A percentile compares a stretch with the other conserved stretches of the same genome.
Evolutionary conservation across 2,797 vertebrate genomes (phyloP).

Genomic region (Danionella dracula): DNA sequence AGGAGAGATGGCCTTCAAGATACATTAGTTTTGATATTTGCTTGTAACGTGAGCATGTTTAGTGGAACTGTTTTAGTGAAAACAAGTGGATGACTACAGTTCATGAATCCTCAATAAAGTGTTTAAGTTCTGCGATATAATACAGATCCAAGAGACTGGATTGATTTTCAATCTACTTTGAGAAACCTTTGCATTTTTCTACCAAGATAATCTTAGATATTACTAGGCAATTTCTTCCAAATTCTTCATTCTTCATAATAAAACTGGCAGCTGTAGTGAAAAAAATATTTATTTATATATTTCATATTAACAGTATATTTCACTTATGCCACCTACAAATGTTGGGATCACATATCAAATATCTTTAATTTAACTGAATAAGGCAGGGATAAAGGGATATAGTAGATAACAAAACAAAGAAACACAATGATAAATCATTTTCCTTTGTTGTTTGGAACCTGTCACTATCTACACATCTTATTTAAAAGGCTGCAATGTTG

Average conservation of each 20-base stretch:
- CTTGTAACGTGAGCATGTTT: not conserved
- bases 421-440: no score
- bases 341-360: no score
- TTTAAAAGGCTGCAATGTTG: not conserved
- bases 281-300: no score
- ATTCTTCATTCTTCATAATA: no score
- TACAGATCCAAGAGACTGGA: not conserved
- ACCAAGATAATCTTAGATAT: not conserved
- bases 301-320: no score
- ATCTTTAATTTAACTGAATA: no score
- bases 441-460: not conserved
- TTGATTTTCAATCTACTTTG: conserved; percentile 2
- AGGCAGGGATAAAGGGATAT: no score
- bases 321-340: no score
- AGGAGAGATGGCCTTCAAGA: not conserved
- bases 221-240: no score
- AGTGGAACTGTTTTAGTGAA: conserved; percentile 2
- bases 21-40: not conserved
- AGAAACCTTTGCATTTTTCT: not conserved
- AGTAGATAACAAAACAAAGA: no score
- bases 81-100: not conserved
- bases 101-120: not conserved
- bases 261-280: no score
- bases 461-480: not conserved
- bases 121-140: conserved; percentile 4